Conservation (phyloP, 2,797 vertebrate species). For the Eulemur mongoz region DNA sequence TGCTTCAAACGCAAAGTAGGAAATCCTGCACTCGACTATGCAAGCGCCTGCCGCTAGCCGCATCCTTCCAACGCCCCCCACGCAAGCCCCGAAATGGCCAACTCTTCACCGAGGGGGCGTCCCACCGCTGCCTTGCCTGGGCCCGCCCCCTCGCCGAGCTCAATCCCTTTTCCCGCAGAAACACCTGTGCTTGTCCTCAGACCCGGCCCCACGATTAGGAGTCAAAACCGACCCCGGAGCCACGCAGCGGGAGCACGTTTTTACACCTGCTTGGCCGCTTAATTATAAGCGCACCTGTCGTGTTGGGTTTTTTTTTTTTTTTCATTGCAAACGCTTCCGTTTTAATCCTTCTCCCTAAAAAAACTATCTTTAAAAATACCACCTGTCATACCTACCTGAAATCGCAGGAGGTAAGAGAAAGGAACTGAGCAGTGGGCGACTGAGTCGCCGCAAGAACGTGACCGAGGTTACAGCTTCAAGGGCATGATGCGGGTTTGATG, state of each 20-base stretch:
- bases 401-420: slow-evolving; percentile 52
- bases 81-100: background rate
- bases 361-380: slow-evolving; percentile 57
- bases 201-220: background rate
- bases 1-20: slow-evolving; percentile 55
- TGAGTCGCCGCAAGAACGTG: slow-evolving; percentile 75
- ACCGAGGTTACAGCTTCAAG: slow-evolving; percentile 80
- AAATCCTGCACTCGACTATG: slow-evolving; percentile 37
- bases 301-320: background rate
- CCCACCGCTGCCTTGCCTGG: background rate
- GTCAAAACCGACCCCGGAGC: slow-evolving; percentile 41
- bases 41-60: background rate
- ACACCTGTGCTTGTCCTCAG: slow-evolving; percentile 67
- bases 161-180: slow-evolving; percentile 46
- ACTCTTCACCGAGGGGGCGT: slow-evolving; percentile 67
- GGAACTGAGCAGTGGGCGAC: slow-evolving; percentile 70
- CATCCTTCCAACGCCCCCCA: slow-evolving; percentile 24
- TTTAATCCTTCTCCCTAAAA: slow-evolving; percentile 55
- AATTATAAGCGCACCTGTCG: slow-evolving; percentile 74
- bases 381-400: slow-evolving; percentile 78
- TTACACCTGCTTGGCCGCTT: slow-evolving; percentile 68
- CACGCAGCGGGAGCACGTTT: slow-evolving; percentile 55
- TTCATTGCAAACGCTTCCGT: slow-evolving; percentile 53
- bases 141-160: slow-evolving; percentile 6
- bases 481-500: slow-evolving; percentile 79